A percentile compares a stretch with the other conserved stretches of the same genome.
phyloP scores from a whole-genome alignment of 2,797 vertebrate species.

The Neomorphus geoffroyi region DNA sequence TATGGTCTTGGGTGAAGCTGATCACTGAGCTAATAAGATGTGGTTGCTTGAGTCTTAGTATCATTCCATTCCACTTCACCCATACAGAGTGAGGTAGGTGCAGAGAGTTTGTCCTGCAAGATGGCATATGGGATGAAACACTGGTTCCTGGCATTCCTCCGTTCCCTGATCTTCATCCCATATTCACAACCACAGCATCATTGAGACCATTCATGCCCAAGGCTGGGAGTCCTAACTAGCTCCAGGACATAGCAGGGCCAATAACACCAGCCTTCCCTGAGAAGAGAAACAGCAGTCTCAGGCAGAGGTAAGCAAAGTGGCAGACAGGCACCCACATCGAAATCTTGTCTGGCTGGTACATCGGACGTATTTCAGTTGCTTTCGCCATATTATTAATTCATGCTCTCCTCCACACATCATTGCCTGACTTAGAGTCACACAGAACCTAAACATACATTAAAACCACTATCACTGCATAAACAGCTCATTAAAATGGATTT shows the following conservation, averaged over 20 bases:
- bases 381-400: conserved; percentile 44
- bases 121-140: not conserved
- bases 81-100: not conserved
- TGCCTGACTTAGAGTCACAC: not conserved
- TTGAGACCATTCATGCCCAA: not conserved
- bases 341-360: not conserved
- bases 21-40: not conserved
- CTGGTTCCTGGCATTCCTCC: not conserved
- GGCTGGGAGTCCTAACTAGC: not conserved
- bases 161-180: not conserved
- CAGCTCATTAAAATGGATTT: conserved; percentile 53
- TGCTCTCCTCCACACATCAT: not conserved
- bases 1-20: not conserved
- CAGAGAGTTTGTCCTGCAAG: not conserved
- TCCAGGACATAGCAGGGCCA: not conserved
- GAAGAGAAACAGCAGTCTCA: not conserved
- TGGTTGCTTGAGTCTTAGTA: not conserved
- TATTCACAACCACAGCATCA: not conserved
- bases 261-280: not conserved
- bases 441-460: conserved; percentile 55
- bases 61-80: not conserved
- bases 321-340: not conserved
- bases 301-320: not conserved
- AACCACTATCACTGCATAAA: conserved; percentile 36
- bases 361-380: not conserved